These are phyloP conservation scores for Zoanthus gigantus DNA, from an alignment of 92 coral and sea anemone genomes.

Conservation along the genomic window DNA sequence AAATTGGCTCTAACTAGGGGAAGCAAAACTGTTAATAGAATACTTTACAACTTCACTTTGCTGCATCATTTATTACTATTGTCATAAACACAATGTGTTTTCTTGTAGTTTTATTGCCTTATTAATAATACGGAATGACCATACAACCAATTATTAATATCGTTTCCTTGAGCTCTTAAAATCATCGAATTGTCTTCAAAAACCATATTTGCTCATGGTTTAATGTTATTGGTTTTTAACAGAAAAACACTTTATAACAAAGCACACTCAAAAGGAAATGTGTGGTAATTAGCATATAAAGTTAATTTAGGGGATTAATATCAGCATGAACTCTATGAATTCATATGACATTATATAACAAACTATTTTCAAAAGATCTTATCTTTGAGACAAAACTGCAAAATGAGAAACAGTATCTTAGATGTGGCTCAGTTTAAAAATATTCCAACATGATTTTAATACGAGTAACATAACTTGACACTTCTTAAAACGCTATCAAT, in stretches of 20 bases:
- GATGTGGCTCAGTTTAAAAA: background rate
- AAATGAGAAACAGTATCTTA: background rate
- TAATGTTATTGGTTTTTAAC: background rate
- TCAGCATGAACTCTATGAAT: background rate
- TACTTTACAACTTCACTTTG: background rate
- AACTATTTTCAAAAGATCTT: background rate
- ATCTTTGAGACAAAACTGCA: background rate
- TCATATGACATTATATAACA: background rate
- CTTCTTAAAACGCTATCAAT: background rate
- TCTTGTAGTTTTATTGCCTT: background rate
- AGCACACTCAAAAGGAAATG: background rate
- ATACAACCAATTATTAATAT: too few species aligned
- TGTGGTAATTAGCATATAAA: background rate
- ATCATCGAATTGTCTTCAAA: background rate
- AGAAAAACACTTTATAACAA: background rate
- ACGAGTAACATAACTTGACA: background rate
- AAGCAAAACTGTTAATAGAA: background rate
- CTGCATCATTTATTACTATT: slow-evolving; percentile 25
- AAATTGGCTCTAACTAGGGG: slow-evolving; percentile 8
- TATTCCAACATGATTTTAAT: background rate
- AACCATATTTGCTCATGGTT: background rate
- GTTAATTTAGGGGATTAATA: background rate
- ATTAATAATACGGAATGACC: too few species aligned
- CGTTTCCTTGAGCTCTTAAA: too few species aligned
- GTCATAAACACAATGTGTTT: background rate